Evolutionary conservation across 2,113 vertebrate genomes (phyloP).

Genomic region (Rhegmatorhina hoffmannsi): DNA sequence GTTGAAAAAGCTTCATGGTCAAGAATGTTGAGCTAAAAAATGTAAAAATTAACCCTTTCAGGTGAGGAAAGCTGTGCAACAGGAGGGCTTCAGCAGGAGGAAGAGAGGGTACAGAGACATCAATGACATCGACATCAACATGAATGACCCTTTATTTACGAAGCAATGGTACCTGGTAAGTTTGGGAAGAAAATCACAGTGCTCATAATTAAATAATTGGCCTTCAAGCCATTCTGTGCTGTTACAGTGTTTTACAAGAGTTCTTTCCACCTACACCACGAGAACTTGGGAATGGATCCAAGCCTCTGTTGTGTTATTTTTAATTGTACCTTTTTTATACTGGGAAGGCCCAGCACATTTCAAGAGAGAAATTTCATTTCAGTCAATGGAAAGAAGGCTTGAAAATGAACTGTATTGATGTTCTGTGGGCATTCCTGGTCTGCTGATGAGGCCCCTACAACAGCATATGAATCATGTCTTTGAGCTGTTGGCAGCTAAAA

Average conservation of each 20-base stretch:
- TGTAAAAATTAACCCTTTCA: slow-evolving; percentile 66
- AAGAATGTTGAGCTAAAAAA: neutral
- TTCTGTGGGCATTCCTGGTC: neutral
- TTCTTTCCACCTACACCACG: neutral
- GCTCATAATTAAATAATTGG: neutral
- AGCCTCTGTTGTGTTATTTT: neutral
- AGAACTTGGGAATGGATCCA: neutral
- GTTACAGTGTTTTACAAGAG: neutral
- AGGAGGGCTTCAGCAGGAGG: slow-evolving; percentile 90
- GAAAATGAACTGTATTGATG: neutral
- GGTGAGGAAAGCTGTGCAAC: slow-evolving; percentile 89
- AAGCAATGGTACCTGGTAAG: slow-evolving; percentile 99
- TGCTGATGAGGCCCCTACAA: neutral
- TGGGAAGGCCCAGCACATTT: neutral
- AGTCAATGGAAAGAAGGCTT: neutral
- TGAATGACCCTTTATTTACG: slow-evolving; percentile 95
- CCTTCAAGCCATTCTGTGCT: neutral
- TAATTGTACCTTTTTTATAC: neutral
- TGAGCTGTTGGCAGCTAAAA: slow-evolving; percentile 9
- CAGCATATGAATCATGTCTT: neutral
- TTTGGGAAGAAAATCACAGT: neutral
- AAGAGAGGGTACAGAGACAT: slow-evolving; percentile 95
- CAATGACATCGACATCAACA: slow-evolving; percentile 90
- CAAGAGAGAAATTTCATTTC: neutral
- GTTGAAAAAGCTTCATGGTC: neutral